Evolutionary conservation across 2,113 vertebrate genomes (phyloP), one percentile per base, ranked within the genome.

Genomic region (Zosterops pallidus): DNA sequence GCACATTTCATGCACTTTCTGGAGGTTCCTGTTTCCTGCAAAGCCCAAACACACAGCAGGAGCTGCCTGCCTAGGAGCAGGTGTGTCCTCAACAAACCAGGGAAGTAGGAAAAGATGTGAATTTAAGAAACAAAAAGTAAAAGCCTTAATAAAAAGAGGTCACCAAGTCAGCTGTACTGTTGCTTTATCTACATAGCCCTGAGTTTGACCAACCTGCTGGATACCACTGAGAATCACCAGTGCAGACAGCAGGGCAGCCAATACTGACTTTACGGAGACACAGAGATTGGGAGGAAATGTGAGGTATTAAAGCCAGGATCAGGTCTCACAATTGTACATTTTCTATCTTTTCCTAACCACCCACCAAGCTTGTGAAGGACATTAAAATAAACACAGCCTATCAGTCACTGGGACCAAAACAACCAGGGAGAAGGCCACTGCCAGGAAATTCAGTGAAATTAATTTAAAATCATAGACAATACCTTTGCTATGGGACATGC

Each of bases 171-270:
- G 19, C 33, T 23, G 20, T 63, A 3, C 11, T 25, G 9, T 26
- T 49, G 41, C 8, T 79, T 63, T 49, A 56, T 21, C 67, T 69
- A 19, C 22, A 33, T 0, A 46, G 55, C 33, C 9, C 0, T 2
- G 46, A 72, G 37, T 55, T 17, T 74, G 42, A 46, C 6, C 53
- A 42, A 7, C 24, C 33, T 49, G 59, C 20, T 63, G 55, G 65
- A n/a, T 9, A 39, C 8, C 25, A 26, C 15, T 11, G 20, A 49
- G 37, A 44, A 62, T 12, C 18, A 57, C 7, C 44, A 71, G 35
- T 7, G n/a, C 60, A 22, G 8, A 15, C 2, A 10, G 63, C 67
- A 68, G 29, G 33, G 44, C 59, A 75, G 62, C 44, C 25, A 53
- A 6, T 19, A 18, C 0, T 5, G 21, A 13, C 18, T 28, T 46